phyloP scores from a whole-genome alignment of 2,797 vertebrate genomes.

The Cuniculus paca region DNA sequence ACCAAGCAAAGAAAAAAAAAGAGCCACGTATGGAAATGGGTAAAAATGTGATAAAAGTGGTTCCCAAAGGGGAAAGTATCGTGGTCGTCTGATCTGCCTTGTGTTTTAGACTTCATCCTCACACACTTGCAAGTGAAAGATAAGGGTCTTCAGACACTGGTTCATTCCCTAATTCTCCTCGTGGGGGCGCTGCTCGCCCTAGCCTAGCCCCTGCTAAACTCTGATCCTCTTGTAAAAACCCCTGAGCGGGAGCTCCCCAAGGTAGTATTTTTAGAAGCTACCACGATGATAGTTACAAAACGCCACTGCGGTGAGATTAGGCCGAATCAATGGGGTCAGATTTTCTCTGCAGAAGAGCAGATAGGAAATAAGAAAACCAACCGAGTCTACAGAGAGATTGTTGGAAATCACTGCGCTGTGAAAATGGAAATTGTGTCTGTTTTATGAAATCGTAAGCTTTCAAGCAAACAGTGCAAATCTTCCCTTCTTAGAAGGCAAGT shows the following conservation, averaged over 20 bases:
- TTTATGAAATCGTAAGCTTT: conserved; percentile 19
- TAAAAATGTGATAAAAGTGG: neutral
- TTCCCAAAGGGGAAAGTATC: neutral
- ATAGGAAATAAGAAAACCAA: conserved; percentile 14
- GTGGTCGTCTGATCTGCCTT: neutral
- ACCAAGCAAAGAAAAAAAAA: no score
- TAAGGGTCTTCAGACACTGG: neutral
- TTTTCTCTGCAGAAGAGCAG: neutral
- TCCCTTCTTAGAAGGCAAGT: neutral
- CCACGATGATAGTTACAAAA: neutral
- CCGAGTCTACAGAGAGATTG: conserved; percentile 2
- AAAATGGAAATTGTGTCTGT: neutral
- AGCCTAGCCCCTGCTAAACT: neutral
- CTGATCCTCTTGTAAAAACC: neutral
- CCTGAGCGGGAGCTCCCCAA: neutral
- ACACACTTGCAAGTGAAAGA: neutral
- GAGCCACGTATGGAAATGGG: neutral
- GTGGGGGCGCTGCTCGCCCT: neutral
- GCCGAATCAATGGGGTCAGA: neutral
- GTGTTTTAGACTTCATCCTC: neutral
- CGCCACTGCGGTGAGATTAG: neutral
- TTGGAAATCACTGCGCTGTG: neutral
- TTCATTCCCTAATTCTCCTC: neutral
- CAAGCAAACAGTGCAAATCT: conserved; percentile 46
- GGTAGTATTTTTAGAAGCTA: neutral